These are phyloP conservation scores for Pavo muticus DNA, from an alignment of 2,113 vertebrate species.

Conservation along the genomic window DNA sequence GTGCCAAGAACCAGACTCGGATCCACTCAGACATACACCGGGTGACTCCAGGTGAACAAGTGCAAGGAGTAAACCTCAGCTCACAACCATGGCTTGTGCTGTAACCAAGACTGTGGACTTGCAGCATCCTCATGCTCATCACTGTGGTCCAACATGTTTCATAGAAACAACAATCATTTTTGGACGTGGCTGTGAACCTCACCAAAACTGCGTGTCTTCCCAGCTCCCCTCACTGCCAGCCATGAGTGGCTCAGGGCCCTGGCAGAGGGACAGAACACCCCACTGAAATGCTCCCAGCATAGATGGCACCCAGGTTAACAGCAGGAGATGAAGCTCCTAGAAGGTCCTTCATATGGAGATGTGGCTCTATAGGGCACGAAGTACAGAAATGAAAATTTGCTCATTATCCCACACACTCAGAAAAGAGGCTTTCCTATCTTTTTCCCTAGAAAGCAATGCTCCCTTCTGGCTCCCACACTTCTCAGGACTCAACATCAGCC, in stretches of 20 bases:
- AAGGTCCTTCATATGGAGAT: not conserved
- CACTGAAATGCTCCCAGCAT: not conserved
- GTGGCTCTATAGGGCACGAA: too few species aligned
- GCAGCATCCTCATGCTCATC: not conserved
- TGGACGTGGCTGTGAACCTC: not conserved
- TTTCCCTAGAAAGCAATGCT: not conserved
- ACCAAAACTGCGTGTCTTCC: not conserved
- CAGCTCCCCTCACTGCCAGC: not conserved
- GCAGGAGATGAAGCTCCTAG: not conserved
- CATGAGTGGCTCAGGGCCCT: not conserved
- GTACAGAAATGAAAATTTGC: not conserved
- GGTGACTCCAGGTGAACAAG: not conserved
- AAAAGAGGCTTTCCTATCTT: not conserved
- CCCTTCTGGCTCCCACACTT: not conserved
- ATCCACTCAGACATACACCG: not conserved
- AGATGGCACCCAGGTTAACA: too few species aligned
- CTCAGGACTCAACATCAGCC: not conserved
- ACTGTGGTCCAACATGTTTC: not conserved
- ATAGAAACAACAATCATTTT: not conserved
- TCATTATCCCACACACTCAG: not conserved
- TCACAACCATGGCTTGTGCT: not conserved
- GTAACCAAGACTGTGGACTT: rapidly evolving
- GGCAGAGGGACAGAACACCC: too few species aligned
- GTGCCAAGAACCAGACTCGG: not conserved
- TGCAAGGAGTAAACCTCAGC: not conserved